These are phyloP conservation scores for Eospalax fontanierii DNA, from an alignment of 2,797 vertebrate genomes.

Conservation along the genomic window DNA sequence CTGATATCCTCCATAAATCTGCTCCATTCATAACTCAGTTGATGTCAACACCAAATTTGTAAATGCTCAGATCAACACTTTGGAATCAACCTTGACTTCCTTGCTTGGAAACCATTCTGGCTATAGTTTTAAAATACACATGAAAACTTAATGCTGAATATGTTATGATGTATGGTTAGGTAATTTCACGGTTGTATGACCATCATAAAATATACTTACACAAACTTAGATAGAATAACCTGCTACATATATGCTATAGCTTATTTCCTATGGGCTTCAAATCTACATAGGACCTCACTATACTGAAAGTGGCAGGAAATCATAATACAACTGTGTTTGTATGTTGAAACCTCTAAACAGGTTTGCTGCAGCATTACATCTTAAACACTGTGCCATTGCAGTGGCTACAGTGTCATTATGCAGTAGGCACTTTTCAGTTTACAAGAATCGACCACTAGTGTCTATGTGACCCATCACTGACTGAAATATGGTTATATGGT, in stretches of 20 bases:
- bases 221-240: background rate
- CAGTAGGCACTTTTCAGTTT: background rate
- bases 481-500: background rate
- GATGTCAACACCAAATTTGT: background rate
- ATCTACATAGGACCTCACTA: background rate
- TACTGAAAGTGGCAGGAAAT: background rate
- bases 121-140: background rate
- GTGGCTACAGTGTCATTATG: background rate
- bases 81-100: slow-evolving; percentile 7
- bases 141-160: background rate
- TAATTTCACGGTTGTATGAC: background rate
- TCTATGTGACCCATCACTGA: background rate
- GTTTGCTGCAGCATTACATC: background rate
- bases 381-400: background rate
- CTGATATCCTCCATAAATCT: background rate
- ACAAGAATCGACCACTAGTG: no score
- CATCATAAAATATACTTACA: background rate
- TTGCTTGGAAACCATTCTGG: background rate
- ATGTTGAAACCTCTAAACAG: background rate
- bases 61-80: slow-evolving; percentile 1
- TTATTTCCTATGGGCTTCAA: background rate
- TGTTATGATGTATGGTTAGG: background rate
- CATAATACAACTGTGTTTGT: background rate
- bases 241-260: background rate
- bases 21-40: slow-evolving; percentile 8